Evolutionary conservation across 1,140 invertebrate species (phyloP).

Genomic region (Brevipalpus yothersi): DNA sequence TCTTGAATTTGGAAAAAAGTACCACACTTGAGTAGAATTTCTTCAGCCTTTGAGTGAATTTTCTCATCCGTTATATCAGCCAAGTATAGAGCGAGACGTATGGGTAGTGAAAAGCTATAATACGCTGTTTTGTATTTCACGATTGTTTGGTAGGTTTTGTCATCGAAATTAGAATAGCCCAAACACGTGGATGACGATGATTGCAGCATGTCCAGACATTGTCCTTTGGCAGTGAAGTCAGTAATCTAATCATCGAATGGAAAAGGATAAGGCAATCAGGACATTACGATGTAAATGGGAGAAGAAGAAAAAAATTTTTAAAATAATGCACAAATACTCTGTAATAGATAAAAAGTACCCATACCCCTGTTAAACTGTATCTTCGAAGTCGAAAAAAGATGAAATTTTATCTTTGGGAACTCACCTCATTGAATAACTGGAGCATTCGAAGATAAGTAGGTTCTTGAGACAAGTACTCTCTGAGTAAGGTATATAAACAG

Average conservation of each 20-base stretch:
- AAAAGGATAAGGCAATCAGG: background rate
- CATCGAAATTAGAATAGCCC: slow-evolving; percentile 25
- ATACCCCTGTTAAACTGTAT: too few relatives aligned
- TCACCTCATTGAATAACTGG: slow-evolving; percentile 62
- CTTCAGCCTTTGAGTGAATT: slow-evolving; percentile 35
- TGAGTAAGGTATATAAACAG: slow-evolving; percentile 46
- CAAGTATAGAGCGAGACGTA: slow-evolving; percentile 58
- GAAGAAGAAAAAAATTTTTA: too few relatives aligned
- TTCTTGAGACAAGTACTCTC: slow-evolving; percentile 44
- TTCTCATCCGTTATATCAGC: slow-evolving; percentile 15
- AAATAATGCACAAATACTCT: too few relatives aligned
- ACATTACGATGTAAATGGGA: background rate
- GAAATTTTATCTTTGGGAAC: background rate
- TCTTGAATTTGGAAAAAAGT: slow-evolving; percentile 82
- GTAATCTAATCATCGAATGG: slow-evolving; percentile 13
- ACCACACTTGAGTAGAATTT: slow-evolving; percentile 79
- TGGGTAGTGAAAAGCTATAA: slow-evolving; percentile 44
- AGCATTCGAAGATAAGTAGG: slow-evolving; percentile 52
- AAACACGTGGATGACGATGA: slow-evolving; percentile 26
- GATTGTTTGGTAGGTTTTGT: slow-evolving; percentile 61
- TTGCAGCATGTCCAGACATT: slow-evolving; percentile 24
- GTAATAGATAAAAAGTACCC: too few relatives aligned
- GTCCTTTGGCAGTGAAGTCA: slow-evolving; percentile 26
- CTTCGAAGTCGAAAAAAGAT: too few relatives aligned
- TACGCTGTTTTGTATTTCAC: slow-evolving; percentile 87